Conservation (phyloP, 2,797 vertebrate genomes). For the Pogoniulus pusillus region DNA sequence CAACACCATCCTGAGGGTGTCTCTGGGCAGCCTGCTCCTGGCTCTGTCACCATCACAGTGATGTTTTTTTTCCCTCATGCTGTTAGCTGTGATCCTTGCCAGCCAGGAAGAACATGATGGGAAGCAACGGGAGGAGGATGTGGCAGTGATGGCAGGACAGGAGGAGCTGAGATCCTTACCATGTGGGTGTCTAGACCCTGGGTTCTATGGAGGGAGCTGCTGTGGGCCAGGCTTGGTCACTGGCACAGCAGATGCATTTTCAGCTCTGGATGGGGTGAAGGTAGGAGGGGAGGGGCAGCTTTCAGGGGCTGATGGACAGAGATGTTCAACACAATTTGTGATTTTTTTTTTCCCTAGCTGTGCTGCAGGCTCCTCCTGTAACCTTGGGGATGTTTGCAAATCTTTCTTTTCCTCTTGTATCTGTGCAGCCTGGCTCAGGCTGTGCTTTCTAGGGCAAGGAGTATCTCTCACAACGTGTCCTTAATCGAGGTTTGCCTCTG, state of each 20-base stretch:
- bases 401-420: not conserved
- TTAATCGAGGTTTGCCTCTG: not conserved
- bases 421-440: not conserved
- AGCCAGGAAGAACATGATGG: not conserved
- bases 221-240: not conserved
- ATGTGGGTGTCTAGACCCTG: rapidly evolving
- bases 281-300: not conserved
- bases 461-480: not conserved
- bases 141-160: not conserved
- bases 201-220: not conserved
- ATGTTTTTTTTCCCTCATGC: no score
- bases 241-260: not conserved
- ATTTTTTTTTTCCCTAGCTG: not conserved
- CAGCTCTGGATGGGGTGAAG: not conserved
- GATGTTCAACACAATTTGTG: not conserved
- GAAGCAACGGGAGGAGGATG: not conserved
- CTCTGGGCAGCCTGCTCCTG: no score
- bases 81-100: not conserved
- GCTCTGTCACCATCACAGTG: no score
- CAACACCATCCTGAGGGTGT: no score
- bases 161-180: not conserved
- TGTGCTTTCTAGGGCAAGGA: not conserved
- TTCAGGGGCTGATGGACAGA: not conserved
- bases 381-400: conserved; percentile 2
- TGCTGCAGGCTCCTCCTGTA: not conserved